Base-by-base conservation (phyloP, 2,797 vertebrate genomes). In the Ambastaia sidthimunki region DNA sequence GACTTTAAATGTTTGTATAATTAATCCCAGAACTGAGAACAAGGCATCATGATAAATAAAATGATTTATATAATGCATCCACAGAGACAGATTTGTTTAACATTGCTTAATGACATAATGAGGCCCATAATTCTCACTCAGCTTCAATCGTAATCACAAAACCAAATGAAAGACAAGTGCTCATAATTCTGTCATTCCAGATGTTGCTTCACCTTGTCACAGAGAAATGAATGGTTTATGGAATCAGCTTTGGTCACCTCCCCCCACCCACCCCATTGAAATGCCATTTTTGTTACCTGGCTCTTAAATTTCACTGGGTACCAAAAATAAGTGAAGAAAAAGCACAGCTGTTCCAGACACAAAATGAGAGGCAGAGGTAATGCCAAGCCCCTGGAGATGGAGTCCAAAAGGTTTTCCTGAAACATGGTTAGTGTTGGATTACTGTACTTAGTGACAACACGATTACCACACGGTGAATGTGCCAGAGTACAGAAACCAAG, bases 261-360 rank as follows among this genome's bases (percentile, higher is more conserved):
- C 68, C 13, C 7, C 34, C 34, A 18, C 69, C 23, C 50, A 57
- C 19, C n/a, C 44, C 21, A 31, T 74, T 74, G 71, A 78, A 85
- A 85, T 82, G 69, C 69, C 79, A 85, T 62, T 82, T 82, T 80
- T 76, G 72, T 83, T 80, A 71, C 59, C 73, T 67, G 78, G 62
- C 65, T 83, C 79, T 83, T 80, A 74, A 62, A 80, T 86, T 86
- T 83, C 81, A 67, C 71, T 21, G 67, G 63, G 25, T 71, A 76
- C 72, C 70, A 68, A 81, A 86, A 74, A 85, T 83, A 83, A 83
- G 78, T 72, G 83, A 84, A 81, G 75, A 85, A 76, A 79, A 74
- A 54, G 63, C 13, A 19, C 50, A 41, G 65, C 55, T 73, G 25
- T 75, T 75, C 21, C 50, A 81, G 78, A 77, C 75, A 76, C 67